Evolutionary conservation across 2,113 vertebrate genomes (phyloP).

Genomic region (Ptilorrhoa leucosticta): DNA sequence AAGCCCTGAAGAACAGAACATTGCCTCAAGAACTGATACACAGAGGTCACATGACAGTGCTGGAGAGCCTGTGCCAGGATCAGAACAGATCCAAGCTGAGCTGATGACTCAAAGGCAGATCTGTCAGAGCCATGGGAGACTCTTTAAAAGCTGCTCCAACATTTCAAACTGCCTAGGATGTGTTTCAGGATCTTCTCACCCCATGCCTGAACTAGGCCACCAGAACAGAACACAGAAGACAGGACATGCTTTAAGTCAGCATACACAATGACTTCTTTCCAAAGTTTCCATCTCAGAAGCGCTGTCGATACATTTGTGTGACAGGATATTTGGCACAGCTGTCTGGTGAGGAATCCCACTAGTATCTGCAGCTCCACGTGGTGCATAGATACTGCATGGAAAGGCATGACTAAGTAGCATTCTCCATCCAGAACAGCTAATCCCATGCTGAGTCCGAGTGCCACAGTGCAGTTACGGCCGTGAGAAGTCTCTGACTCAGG

Average conservation of each 20-base stretch:
- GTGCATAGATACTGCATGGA: slow-evolving; percentile 48
- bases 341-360: not conserved
- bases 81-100: not conserved
- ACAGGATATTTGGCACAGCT: slow-evolving; percentile 56
- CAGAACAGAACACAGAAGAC: slow-evolving; percentile 9
- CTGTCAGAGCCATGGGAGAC: not conserved
- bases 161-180: not conserved
- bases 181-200: not conserved
- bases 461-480: not conserved
- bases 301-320: not conserved
- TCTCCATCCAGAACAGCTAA: slow-evolving; percentile 3
- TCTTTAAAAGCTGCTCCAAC: not conserved
- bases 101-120: not conserved
- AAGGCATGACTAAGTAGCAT: slow-evolving; percentile 49
- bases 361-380: slow-evolving; percentile 8
- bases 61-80: not conserved
- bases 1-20: not conserved
- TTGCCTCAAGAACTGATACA: not conserved
- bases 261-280: slow-evolving; percentile 19
- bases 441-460: not conserved
- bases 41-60: not conserved
- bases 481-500: not conserved
- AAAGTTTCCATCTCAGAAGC: slow-evolving; percentile 18
- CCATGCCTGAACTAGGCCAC: not conserved
- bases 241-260: not conserved